A percentile compares a stretch with the other conserved stretches of the same genome.
Conservation (phyloP, 2,113 vertebrate genomes). For the Todiramphus saurophagus region DNA sequence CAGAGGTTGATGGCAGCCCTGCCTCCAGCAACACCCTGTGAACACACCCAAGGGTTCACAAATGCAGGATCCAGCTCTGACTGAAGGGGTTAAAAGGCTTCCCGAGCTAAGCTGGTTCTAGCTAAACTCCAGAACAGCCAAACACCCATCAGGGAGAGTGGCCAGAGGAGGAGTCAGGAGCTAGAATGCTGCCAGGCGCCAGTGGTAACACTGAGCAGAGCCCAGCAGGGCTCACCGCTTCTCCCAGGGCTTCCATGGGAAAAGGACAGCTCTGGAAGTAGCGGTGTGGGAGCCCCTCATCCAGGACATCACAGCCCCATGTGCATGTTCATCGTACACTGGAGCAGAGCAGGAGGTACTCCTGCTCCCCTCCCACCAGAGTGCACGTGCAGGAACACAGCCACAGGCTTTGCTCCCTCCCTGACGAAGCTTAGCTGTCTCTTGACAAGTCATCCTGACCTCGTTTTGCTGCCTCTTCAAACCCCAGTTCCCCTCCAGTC, state of each 20-base stretch:
- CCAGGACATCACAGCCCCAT: accelerated
- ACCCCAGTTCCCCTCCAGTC: background rate
- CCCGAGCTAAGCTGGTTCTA: background rate
- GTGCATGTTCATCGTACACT: accelerated
- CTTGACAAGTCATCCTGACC: background rate
- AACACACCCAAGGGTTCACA: background rate
- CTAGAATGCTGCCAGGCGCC: background rate
- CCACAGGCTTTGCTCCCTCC: background rate
- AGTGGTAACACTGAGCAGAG: accelerated
- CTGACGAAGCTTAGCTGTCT: background rate
- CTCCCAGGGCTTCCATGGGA: background rate
- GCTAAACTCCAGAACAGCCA: background rate
- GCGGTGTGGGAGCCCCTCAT: accelerated
- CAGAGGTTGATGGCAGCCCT: background rate
- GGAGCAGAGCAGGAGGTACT: background rate
- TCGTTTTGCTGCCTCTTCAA: background rate
- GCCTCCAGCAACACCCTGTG: background rate
- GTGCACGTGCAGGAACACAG: background rate
- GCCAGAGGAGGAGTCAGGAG: background rate
- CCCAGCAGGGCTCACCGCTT: accelerated
- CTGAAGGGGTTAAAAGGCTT: background rate
- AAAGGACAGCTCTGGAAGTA: background rate
- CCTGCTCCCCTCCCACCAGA: accelerated
- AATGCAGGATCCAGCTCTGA: background rate
- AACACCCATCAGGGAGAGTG: background rate